A percentile compares a stretch with the other conserved stretches of the same genome.
Conservation (phyloP, 1,140 invertebrate species). For the Latrodectus geometricus region DNA sequence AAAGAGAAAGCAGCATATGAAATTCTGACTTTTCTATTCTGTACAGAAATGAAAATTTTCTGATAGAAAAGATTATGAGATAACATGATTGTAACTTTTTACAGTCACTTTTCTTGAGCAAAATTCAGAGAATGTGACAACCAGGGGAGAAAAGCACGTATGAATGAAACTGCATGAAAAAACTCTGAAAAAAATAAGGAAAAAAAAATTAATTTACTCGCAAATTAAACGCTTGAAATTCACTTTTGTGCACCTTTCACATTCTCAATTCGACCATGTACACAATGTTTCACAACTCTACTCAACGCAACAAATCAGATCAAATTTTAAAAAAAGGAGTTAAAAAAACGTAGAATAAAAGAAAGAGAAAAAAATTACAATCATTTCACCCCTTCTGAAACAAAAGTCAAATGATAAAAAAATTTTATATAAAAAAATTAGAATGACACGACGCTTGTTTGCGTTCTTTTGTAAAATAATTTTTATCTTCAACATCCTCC, state of each 20-base stretch:
- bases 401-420: conserved; percentile 16
- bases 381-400: conserved; percentile 14
- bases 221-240: background rate
- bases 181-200: background rate
- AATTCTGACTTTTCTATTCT: background rate
- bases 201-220: background rate
- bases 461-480: background rate
- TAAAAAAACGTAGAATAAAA: background rate
- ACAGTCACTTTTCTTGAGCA: background rate
- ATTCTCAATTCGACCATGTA: background rate
- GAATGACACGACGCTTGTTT: conserved; percentile 6
- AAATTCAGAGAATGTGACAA: background rate
- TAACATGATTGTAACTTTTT: too few species aligned
- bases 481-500: background rate
- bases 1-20: too few species aligned
- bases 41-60: background rate
- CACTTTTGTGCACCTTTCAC: background rate
- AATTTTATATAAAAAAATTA: background rate
- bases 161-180: background rate
- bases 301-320: background rate
- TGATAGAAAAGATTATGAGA: too few species aligned
- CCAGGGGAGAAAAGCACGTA: background rate
- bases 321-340: background rate
- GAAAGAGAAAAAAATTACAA: background rate
- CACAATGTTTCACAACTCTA: background rate